Conservation (phyloP, 1,140 invertebrate genomes). For the Drosophila pruinosa region DNA sequence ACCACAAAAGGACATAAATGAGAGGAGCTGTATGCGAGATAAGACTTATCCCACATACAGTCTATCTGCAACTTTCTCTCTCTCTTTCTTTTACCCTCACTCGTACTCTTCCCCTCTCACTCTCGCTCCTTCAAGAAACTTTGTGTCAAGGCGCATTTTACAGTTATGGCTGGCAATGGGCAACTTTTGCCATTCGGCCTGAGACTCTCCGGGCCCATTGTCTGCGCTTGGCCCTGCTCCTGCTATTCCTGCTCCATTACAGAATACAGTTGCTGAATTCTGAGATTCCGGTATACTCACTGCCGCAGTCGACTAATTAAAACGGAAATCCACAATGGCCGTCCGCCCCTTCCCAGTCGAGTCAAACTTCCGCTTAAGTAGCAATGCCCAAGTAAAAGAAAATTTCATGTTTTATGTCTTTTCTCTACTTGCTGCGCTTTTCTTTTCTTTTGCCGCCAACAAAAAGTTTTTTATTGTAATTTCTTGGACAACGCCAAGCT, state of each 20-base stretch:
- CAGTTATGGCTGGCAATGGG: slow-evolving; percentile 70
- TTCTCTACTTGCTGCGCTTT: slow-evolving; percentile 13
- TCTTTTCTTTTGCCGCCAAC: slow-evolving; percentile 10
- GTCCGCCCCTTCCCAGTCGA: neutral
- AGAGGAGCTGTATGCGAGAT: slow-evolving; percentile 40
- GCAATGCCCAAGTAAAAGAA: slow-evolving; percentile 72
- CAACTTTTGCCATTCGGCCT: slow-evolving; percentile 64
- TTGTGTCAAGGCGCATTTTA: slow-evolving; percentile 79
- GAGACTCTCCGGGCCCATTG: slow-evolving; percentile 38
- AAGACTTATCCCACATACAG: slow-evolving; percentile 42
- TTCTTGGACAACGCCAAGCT: slow-evolving; percentile 65
- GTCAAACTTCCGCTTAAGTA: slow-evolving; percentile 64
- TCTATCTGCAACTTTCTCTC: neutral
- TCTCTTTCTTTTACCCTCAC: neutral
- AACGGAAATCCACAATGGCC: slow-evolving; percentile 78
- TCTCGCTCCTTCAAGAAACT: slow-evolving; percentile 35
- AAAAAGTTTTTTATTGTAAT: slow-evolving; percentile 74
- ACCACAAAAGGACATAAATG: slow-evolving; percentile 32
- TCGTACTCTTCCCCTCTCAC: neutral
- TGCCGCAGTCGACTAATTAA: slow-evolving; percentile 73
- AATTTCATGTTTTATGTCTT: slow-evolving; percentile 53
- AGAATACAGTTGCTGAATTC: slow-evolving; percentile 62
- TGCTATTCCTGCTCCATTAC: neutral
- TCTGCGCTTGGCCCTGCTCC: slow-evolving; percentile 13
- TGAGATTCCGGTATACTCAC: slow-evolving; percentile 57